Conservation (phyloP, 2,113 vertebrate species). For the Perccottus glenii region DNA sequence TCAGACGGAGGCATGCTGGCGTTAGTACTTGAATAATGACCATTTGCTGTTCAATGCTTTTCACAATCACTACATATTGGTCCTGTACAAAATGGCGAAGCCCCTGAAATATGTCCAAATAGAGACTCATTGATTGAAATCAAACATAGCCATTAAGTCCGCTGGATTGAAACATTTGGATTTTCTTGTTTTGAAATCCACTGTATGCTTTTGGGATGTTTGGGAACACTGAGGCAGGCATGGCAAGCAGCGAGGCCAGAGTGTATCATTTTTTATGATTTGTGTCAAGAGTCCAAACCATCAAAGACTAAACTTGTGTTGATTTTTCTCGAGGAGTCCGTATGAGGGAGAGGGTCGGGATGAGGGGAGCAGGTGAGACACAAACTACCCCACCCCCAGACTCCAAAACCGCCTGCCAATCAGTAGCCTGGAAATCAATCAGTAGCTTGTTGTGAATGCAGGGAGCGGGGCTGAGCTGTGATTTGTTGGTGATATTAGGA, state of each 20-base stretch:
- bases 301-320: constrained; percentile 81
- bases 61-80: too few relatives aligned
- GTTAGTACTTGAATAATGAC: too few relatives aligned
- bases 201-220: constrained; percentile 19
- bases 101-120: too few relatives aligned
- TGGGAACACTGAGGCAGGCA: constrained; percentile 31
- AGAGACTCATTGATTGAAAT: not conserved
- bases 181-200: not conserved
- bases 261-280: constrained; percentile 9
- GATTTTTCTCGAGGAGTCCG: constrained; percentile 91
- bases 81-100: too few relatives aligned
- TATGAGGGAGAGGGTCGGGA: constrained; percentile 93
- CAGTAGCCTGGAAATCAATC: constrained; percentile 63
- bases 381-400: constrained; percentile 31
- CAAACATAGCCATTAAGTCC: constrained; percentile 4
- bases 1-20: too few relatives aligned
- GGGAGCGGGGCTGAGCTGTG: constrained; percentile 44
- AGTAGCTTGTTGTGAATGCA: constrained; percentile 71
- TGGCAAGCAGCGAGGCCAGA: constrained; percentile 30
- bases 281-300: constrained; percentile 27
- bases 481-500: constrained; percentile 74
- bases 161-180: not conserved
- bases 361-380: constrained; percentile 92
- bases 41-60: too few relatives aligned
- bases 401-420: constrained; percentile 54